phyloP scores from a whole-genome alignment of 2,797 vertebrate genomes.

The Tiaroga cobitis region DNA sequence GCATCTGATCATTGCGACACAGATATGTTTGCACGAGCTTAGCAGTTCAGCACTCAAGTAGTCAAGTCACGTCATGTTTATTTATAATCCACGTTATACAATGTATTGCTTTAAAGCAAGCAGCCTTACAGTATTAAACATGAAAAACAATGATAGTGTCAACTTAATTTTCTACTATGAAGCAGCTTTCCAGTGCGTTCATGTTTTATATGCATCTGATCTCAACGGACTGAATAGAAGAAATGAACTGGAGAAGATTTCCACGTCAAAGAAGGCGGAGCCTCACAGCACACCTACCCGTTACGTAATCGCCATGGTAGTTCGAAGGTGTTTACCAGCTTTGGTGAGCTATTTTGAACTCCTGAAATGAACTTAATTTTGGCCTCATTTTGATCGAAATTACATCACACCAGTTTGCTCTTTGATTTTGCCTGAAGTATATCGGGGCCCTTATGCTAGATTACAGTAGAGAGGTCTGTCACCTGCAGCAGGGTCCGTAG shows the following conservation, averaged over 20 bases:
- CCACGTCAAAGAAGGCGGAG: neutral
- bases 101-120: neutral
- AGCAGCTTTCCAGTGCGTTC: neutral
- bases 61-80: neutral
- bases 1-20: neutral
- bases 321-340: neutral
- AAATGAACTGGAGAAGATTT: neutral
- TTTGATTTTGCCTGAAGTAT: neutral
- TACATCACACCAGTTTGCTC: neutral
- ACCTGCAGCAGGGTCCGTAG: constrained; percentile 77
- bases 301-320: neutral
- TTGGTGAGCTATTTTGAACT: neutral
- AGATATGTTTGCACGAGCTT: neutral
- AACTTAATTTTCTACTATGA: neutral
- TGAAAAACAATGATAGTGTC: neutral
- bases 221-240: neutral
- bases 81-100: neutral
- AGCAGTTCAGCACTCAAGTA: neutral
- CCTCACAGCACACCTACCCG: neutral
- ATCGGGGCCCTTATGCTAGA: neutral
- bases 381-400: neutral
- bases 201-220: neutral
- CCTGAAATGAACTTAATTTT: neutral
- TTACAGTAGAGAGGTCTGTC: neutral
- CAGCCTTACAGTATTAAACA: neutral